Percentiles rank a stretch among this genome's conserved stretches.
These are phyloP conservation scores for Eupithecia abbreviata DNA, from an alignment of 2,888 invertebrate genomes.

Conservation along the genomic window DNA sequence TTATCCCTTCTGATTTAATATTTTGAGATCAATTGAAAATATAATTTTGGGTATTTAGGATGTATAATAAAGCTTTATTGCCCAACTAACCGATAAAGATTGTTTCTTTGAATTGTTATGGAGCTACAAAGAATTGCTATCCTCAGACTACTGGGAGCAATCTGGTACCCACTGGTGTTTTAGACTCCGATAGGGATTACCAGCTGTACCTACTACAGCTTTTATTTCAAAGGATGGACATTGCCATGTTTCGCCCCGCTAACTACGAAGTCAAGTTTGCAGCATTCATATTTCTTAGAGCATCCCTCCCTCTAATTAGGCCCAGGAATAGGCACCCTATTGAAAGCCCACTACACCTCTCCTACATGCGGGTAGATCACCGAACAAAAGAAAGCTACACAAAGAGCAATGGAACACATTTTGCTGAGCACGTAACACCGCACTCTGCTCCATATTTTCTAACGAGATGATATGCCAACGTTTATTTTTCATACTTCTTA, in stretches of 20 bases:
- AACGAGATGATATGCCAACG: slow-evolving; percentile 77
- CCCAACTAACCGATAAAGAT: slow-evolving; percentile 9
- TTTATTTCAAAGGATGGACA: background rate
- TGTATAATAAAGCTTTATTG: slow-evolving; percentile 33
- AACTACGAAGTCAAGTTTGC: slow-evolving; percentile 10
- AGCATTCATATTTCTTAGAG: slow-evolving; percentile 33
- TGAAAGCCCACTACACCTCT: slow-evolving; percentile 52
- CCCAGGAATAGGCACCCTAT: slow-evolving; percentile 45
- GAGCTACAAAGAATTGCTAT: background rate
- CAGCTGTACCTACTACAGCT: background rate
- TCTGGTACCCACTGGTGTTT: background rate
- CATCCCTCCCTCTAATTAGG: slow-evolving; percentile 52
- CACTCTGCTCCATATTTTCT: slow-evolving; percentile 78
- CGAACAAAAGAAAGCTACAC: slow-evolving; percentile 76
- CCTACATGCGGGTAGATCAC: slow-evolving; percentile 66
- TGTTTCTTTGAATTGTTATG: slow-evolving; percentile 12
- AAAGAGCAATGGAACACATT: slow-evolving; percentile 80
- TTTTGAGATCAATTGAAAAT: slow-evolving; percentile 47
- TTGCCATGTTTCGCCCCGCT: background rate
- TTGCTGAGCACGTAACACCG: slow-evolving; percentile 66
- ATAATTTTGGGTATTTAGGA: slow-evolving; percentile 47
- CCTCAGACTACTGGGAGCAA: background rate
- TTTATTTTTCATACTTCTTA: slow-evolving; percentile 65
- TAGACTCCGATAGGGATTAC: background rate
- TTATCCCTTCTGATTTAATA: slow-evolving; percentile 64